Percentiles rank a stretch among this genome's conserved stretches.
Evolutionary conservation across 1,140 invertebrate species (phyloP).

Genomic region (Pachypsylla venusta): DNA sequence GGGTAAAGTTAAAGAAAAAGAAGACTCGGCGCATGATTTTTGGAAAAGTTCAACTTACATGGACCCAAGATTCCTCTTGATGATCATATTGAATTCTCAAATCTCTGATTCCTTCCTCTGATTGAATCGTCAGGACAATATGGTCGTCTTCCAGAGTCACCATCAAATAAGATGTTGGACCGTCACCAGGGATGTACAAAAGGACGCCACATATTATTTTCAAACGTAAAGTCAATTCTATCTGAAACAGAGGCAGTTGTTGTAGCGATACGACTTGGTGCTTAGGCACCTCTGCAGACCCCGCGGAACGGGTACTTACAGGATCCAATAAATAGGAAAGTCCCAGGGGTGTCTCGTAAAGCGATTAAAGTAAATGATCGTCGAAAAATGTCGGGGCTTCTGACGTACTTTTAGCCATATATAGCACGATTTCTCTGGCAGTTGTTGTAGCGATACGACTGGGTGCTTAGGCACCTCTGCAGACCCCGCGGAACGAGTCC

Average conservation of each 20-base stretch:
- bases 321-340: background rate
- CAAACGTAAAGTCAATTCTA: background rate
- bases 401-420: no score
- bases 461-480: no score
- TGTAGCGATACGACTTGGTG: no score
- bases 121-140: background rate
- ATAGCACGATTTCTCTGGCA: no score
- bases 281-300: no score
- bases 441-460: no score
- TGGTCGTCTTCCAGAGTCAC: background rate
- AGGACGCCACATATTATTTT: background rate
- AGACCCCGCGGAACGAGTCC: no score
- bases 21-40: background rate
- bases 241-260: no score
- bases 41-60: background rate
- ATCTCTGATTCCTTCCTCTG: background rate
- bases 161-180: background rate
- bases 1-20: no score
- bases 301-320: background rate
- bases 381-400: background rate
- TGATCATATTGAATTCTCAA: background rate
- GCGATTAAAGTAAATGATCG: background rate
- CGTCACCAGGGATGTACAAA: background rate
- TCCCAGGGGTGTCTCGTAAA: background rate
- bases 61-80: background rate